Evolutionary conservation across 2,797 vertebrate species (phyloP), one percentile per base, ranked within the genome.

Genomic region (Alca torda): DNA sequence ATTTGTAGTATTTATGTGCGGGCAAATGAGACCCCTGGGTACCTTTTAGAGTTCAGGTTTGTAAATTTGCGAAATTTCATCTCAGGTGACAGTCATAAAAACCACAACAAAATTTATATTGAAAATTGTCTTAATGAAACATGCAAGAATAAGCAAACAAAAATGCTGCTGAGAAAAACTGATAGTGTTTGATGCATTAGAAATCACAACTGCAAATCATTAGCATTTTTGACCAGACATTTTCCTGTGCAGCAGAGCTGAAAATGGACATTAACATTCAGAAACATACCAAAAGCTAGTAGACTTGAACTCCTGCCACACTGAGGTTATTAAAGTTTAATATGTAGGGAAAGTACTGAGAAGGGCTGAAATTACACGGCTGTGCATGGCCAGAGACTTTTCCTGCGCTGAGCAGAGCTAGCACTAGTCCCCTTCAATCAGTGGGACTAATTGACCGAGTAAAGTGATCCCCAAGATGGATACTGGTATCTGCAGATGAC

Each of bases 21-120:
- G 72, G 37, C 23, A 86, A 96, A 92, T 13, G 72, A 92, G 69
- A 51, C 60, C 45, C 61, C 37, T 50, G 92, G 68, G 91, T 75
- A 72, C 37, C 5, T n/a, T 90, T 90, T 77, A 39, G 68, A 68
- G 41, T 14, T 61, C 12, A 30, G 37, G 67, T 92, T 95, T 85
- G 81, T 83, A 95, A 92, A 95, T 84, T 82, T 77, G 54, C 0
- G 15, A 84, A 74, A 90, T 77, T 90, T 84, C 26, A 30, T 84
- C 60, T 90, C 53, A 57, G 68, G 53, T 95, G 88, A 72, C 70
- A 79, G 13, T 54, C 57, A 90, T 89, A 95, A 95, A 95, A 94
- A 50, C 4, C 30, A 25, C 51, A 81, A 17, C 0, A 0, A 82
- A 86, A 91, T 37, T 79, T 64, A 61, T 92, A 53, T 79, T 70